A percentile compares a stretch with the other conserved stretches of the same genome.
Evolutionary conservation across 2,113 vertebrate genomes (phyloP).

Genomic region (Hemiprocne comata): DNA sequence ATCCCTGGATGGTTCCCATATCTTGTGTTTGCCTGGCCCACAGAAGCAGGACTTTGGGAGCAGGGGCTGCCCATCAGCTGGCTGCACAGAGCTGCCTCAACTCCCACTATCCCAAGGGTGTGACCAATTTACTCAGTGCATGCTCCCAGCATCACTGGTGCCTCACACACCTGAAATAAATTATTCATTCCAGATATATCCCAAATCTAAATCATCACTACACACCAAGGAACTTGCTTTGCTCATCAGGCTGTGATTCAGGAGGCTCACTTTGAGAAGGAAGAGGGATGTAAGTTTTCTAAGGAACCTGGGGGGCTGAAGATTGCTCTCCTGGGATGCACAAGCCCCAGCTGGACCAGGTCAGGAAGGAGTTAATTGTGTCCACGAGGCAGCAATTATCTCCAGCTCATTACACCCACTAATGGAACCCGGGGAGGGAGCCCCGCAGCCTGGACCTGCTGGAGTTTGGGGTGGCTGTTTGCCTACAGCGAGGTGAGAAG

Average conservation of each 20-base stretch:
- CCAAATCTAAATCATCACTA: not conserved
- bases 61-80: not conserved
- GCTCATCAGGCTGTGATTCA: constrained; percentile 4
- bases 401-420: not conserved
- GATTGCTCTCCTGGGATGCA: not conserved
- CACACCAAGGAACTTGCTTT: not conserved
- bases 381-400: not conserved
- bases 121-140: not conserved
- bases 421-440: not conserved
- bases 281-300: not conserved
- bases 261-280: not conserved
- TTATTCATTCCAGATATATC: not conserved
- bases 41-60: not conserved
- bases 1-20: not conserved
- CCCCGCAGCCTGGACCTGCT: not conserved
- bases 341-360: not conserved
- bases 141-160: not conserved
- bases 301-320: not conserved
- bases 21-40: fast-evolving
- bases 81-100: not conserved
- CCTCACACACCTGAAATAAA: constrained; percentile 13
- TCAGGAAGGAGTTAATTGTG: constrained; percentile 39
- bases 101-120: not conserved
- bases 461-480: not conserved
- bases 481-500: not conserved